Conservation (phyloP, 2,113 vertebrate genomes). For the Gallinago paraguaiae region DNA sequence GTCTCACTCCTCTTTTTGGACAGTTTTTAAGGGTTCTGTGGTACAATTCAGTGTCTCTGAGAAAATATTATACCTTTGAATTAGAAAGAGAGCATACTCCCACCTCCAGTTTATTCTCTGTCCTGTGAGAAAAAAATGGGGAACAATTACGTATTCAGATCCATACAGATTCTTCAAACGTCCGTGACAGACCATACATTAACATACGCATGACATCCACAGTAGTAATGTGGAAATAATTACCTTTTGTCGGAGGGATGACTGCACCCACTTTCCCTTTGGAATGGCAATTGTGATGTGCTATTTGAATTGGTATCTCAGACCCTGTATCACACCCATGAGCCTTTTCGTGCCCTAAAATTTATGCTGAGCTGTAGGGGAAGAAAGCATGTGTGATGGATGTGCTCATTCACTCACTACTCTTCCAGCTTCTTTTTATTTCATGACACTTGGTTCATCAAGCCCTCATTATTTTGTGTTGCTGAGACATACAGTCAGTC, state of each 20-base stretch:
- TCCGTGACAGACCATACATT: not conserved
- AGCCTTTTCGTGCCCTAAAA: not conserved
- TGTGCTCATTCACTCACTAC: not conserved
- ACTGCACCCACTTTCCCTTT: not conserved
- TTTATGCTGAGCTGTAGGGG: not conserved
- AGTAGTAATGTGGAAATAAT: not conserved
- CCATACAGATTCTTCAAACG: not conserved
- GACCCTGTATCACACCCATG: not conserved
- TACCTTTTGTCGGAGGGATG: not conserved
- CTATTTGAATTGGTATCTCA: not conserved
- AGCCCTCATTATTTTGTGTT: not conserved
- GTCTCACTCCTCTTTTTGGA: not conserved
- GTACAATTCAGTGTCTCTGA: not conserved
- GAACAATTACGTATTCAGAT: not conserved
- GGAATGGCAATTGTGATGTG: not conserved
- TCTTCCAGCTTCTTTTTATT: not conserved
- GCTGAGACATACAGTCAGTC: not conserved
- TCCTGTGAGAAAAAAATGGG: not conserved
- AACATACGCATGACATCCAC: not conserved
- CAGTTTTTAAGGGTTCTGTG: not conserved
- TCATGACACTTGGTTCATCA: not conserved
- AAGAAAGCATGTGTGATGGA: not conserved
- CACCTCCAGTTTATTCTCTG: not conserved
- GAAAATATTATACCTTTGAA: not conserved
- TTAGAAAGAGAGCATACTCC: fast-evolving